Percentiles rank a stretch among this genome's conserved stretches.
These are phyloP conservation scores for Selene dorsalis DNA, from an alignment of 2,797 vertebrate species.

Conservation along the genomic window DNA sequence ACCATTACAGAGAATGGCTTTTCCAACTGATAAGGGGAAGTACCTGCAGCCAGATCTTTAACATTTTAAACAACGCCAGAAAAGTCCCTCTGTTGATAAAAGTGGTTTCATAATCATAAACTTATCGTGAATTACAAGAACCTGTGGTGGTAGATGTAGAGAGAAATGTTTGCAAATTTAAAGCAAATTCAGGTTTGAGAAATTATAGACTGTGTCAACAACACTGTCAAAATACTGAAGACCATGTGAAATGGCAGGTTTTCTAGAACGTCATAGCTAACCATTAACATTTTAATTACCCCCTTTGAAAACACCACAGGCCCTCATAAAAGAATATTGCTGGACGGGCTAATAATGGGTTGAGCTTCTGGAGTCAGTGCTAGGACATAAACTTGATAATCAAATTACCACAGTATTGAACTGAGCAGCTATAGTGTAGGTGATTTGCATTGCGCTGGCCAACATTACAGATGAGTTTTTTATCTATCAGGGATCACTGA, in stretches of 20 bases:
- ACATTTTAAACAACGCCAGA: background rate
- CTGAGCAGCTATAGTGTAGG: background rate
- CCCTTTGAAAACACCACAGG: slow-evolving; percentile 17
- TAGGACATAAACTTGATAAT: slow-evolving; percentile 1
- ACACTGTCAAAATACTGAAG: background rate
- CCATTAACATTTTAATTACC: slow-evolving; percentile 13
- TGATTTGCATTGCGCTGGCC: background rate
- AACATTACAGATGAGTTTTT: background rate
- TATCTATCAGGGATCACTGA: background rate
- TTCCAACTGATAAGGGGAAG: background rate
- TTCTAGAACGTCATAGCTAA: slow-evolving; percentile 20
- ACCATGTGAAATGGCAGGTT: background rate
- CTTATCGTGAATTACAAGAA: background rate
- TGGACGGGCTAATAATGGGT: slow-evolving; percentile 10
- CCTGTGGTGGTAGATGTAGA: background rate
- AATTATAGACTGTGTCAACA: background rate
- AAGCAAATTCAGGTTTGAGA: background rate
- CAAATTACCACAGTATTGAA: background rate
- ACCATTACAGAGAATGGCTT: background rate
- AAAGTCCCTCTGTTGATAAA: background rate
- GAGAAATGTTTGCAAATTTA: background rate
- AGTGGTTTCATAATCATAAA: background rate
- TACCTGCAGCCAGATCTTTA: background rate
- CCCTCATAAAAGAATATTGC: slow-evolving; percentile 32
- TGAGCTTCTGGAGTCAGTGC: slow-evolving; percentile 5